A percentile compares a stretch with the other conserved stretches of the same genome.
Conservation (phyloP, 2,113 vertebrate species). For the Albula glossodonta region DNA sequence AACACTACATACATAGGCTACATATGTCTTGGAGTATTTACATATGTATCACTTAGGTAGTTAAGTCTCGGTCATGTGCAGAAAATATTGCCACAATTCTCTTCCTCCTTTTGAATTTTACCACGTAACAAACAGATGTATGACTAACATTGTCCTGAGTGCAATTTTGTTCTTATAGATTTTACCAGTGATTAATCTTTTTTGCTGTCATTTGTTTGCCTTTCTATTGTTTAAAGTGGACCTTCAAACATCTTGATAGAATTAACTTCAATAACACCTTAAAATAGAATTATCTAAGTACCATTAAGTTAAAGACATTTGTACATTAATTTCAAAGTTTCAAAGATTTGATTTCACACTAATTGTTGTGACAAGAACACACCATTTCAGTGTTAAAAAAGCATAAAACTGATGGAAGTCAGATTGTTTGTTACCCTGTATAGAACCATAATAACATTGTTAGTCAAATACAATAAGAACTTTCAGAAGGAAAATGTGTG, state of each 20-base stretch:
- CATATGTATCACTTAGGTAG: constrained; percentile 80
- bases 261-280: constrained; percentile 60
- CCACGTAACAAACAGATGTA: constrained; percentile 71
- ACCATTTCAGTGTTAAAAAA: constrained; percentile 79
- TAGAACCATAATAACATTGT: constrained; percentile 71
- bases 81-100: constrained; percentile 62
- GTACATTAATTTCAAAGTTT: constrained; percentile 84
- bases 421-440: constrained; percentile 93
- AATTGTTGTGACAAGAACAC: constrained; percentile 78
- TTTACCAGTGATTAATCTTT: constrained; percentile 55
- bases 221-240: constrained; percentile 51
- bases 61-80: constrained; percentile 69
- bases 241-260: constrained; percentile 61
- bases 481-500: constrained; percentile 66
- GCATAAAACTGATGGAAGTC: constrained; percentile 79
- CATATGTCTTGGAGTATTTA: constrained; percentile 70
- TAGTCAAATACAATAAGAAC: constrained; percentile 69
- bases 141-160: constrained; percentile 78
- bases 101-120: constrained; percentile 64
- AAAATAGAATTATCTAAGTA: constrained; percentile 84
- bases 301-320: constrained; percentile 82
- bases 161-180: constrained; percentile 84
- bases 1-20: constrained; percentile 56
- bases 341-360: constrained; percentile 88
- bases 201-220: constrained; percentile 30